Evolutionary conservation across 2,888 invertebrate species (phyloP).

Genomic region (Agrilus cyanescens): DNA sequence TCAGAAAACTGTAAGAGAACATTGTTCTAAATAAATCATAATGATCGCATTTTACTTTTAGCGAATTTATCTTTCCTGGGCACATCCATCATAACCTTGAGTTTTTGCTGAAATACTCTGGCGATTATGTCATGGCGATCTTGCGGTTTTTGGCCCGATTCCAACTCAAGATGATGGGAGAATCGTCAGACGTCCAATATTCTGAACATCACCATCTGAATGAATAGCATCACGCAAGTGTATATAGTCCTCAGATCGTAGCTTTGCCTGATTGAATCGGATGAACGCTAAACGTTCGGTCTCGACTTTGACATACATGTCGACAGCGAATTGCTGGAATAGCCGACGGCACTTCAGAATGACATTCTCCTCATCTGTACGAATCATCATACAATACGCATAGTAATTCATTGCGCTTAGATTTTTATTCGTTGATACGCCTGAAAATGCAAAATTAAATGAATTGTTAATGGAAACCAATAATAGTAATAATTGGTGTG

Average conservation of each 20-base stretch:
- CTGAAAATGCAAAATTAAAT: conserved; percentile 1
- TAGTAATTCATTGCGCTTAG: conserved; percentile 20
- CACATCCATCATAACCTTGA: too few species aligned
- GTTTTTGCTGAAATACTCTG: too few species aligned
- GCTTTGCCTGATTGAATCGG: too few species aligned
- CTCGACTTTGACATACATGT: conserved; percentile 32
- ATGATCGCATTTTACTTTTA: too few species aligned
- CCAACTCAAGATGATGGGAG: conserved; percentile 22
- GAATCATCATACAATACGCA: conserved; percentile 23
- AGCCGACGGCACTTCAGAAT: conserved; percentile 21
- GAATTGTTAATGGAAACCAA: too few species aligned
- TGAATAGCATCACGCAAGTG: conserved; percentile 30
- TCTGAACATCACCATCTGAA: conserved; percentile 19
- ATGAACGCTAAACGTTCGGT: conserved; percentile 25
- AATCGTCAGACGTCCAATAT: conserved; percentile 18
- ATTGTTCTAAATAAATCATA: too few species aligned
- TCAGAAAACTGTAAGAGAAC: too few species aligned
- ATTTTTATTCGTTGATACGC: conserved; percentile 18
- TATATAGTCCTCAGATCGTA: conserved; percentile 26
- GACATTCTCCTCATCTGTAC: conserved; percentile 18
- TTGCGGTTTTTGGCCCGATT: conserved; percentile 23
- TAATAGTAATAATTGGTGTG: too few species aligned
- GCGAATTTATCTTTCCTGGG: too few species aligned
- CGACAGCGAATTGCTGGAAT: conserved; percentile 28
- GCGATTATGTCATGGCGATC: conserved; percentile 26